These are phyloP conservation scores for Homarus gammarus DNA, from an alignment of 2,888 invertebrate genomes.

Conservation along the genomic window DNA sequence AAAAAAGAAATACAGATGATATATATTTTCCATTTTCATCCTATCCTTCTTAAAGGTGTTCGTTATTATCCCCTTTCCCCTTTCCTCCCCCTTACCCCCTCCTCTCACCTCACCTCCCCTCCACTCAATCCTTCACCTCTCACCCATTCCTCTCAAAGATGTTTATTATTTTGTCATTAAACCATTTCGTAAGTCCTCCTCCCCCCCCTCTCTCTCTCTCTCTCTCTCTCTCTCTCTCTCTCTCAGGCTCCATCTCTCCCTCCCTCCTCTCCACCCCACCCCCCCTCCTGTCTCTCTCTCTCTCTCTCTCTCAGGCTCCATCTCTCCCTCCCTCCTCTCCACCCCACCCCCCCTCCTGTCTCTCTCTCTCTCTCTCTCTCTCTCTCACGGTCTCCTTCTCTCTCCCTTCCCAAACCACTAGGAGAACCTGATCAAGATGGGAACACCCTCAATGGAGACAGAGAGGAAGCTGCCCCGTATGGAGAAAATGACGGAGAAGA, in stretches of 20 bases:
- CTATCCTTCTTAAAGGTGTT: too few species aligned
- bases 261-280: too few species aligned
- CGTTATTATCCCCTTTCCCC: too few species aligned
- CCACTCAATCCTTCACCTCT: too few species aligned
- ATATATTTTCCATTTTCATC: too few species aligned
- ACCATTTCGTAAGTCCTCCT: too few species aligned
- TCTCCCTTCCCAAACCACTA: slow-evolving; percentile 14
- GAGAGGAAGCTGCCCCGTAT: slow-evolving; percentile 63
- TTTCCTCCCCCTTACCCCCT: not conserved
- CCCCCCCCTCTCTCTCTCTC: not conserved
- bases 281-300: too few species aligned
- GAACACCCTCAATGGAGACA: slow-evolving; percentile 64
- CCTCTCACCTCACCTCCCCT: not conserved
- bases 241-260: too few species aligned
- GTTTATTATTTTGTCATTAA: too few species aligned
- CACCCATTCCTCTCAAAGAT: too few species aligned
- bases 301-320: too few species aligned
- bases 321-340: not conserved
- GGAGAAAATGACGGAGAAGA: slow-evolving; percentile 75
- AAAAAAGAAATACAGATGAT: too few species aligned
- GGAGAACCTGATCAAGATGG: slow-evolving; percentile 71
- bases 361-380: not conserved
- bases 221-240: not conserved
- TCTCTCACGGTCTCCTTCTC: not conserved
- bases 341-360: not conserved